Conservation (phyloP, 2,797 vertebrate species). For the Oreochromis grahami region DNA sequence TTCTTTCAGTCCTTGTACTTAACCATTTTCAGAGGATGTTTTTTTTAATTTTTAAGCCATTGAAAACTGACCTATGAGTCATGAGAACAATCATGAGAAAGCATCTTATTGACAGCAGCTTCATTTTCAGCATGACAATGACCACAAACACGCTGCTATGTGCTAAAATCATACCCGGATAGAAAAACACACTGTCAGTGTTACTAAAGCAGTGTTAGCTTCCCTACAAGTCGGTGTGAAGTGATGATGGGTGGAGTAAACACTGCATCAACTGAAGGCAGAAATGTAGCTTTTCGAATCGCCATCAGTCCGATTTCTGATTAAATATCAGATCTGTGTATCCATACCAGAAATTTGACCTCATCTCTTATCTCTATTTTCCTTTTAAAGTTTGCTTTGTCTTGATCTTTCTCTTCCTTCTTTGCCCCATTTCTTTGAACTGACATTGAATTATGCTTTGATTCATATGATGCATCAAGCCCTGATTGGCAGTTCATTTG, state of each 20-base stretch:
- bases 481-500: neutral
- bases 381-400: constrained; percentile 14
- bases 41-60: neutral
- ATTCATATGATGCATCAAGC: constrained; percentile 37
- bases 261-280: neutral
- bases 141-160: neutral
- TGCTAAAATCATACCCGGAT: neutral
- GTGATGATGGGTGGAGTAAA: neutral
- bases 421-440: neutral
- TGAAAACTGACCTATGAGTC: neutral
- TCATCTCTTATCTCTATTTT: neutral
- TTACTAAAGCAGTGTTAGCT: neutral
- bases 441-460: constrained; percentile 41
- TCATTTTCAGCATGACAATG: neutral
- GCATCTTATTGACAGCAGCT: neutral
- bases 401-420: neutral
- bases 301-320: neutral
- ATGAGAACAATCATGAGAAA: neutral
- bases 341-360: constrained; percentile 54
- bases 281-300: neutral
- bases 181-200: neutral
- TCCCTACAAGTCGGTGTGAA: neutral
- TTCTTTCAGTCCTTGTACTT: neutral
- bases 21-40: neutral
- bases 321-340: neutral